A percentile compares a stretch with the other conserved stretches of the same genome.
Evolutionary conservation across 1,140 invertebrate species (phyloP).

Genomic region (Brachionus asplanchnoidis): DNA sequence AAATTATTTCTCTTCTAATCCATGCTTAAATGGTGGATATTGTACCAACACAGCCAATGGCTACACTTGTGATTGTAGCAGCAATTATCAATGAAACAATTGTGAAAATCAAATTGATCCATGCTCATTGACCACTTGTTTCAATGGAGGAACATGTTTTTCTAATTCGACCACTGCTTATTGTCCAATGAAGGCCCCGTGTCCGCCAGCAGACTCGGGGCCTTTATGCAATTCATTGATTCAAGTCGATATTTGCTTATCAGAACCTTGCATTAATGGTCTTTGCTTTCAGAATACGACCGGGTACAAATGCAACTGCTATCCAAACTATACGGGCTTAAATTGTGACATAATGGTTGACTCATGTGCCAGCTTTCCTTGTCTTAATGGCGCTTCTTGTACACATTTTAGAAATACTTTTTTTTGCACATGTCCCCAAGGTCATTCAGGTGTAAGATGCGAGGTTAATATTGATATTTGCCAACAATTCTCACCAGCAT

Average conservation of each 20-base stretch:
- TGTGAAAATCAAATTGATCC: conserved; percentile 41
- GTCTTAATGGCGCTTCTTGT: conserved; percentile 42
- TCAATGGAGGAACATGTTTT: conserved; percentile 39
- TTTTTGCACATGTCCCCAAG: conserved; percentile 31
- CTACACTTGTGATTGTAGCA: conserved; percentile 46
- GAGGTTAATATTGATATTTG: conserved; percentile 19
- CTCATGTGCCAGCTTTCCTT: conserved; percentile 46
- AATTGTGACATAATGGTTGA: conserved; percentile 48
- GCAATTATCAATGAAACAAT: conserved; percentile 41
- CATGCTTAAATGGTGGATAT: conserved; percentile 47
- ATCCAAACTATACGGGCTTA: conserved; percentile 46
- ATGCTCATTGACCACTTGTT: conserved; percentile 41
- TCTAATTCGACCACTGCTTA: not conserved
- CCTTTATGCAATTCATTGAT: not conserved
- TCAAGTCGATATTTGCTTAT: not conserved
- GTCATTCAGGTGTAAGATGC: conserved; percentile 38
- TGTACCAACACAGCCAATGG: conserved; percentile 43
- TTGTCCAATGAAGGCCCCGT: no score
- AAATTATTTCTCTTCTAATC: conserved; percentile 46
- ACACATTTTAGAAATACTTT: not conserved
- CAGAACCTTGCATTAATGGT: conserved; percentile 18
- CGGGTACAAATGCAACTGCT: conserved; percentile 47
- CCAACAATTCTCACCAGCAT: conserved; percentile 60
- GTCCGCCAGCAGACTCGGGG: not conserved
- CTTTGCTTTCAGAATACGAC: not conserved